Percentiles rank a stretch among this genome's conserved stretches.
Conservation (phyloP, 1,140 invertebrate genomes). For the Bilobella aurantiaca region DNA sequence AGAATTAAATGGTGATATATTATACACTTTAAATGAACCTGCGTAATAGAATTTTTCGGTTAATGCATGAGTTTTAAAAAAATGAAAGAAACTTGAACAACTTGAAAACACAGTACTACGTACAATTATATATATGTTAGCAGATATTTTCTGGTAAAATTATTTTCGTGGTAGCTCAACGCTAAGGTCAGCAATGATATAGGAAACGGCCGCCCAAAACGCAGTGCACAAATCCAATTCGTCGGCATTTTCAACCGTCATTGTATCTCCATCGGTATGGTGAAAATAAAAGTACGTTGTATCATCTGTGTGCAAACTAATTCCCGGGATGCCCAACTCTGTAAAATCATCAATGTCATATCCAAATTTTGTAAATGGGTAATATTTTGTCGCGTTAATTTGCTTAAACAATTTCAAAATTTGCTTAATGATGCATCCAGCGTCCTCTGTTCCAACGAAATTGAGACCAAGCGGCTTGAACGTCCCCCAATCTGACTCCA, state of each 20-base stretch:
- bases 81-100: too few relatives aligned
- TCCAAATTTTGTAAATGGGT: conserved; percentile 37
- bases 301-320: conserved; percentile 55
- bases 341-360: conserved; percentile 57
- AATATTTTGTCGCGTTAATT: conserved; percentile 32
- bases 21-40: too few relatives aligned
- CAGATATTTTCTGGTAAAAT: too few relatives aligned
- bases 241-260: conserved; percentile 57
- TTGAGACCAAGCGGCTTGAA: conserved; percentile 58
- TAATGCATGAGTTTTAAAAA: too few relatives aligned
- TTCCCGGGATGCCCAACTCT: conserved; percentile 54
- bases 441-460: conserved; percentile 48
- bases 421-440: conserved; percentile 54
- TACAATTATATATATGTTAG: too few relatives aligned
- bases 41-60: too few relatives aligned
- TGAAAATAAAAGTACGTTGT: conserved; percentile 73
- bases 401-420: conserved; percentile 43
- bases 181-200: conserved; percentile 37
- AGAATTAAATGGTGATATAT: too few relatives aligned
- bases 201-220: conserved; percentile 62
- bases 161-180: conserved; percentile 18
- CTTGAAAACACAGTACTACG: too few relatives aligned
- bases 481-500: conserved; percentile 75
- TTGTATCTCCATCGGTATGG: conserved; percentile 65
- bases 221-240: conserved; percentile 58